Evolutionary conservation across 2,113 vertebrate species (phyloP).

Genomic region (Platysternon megacephalum): DNA sequence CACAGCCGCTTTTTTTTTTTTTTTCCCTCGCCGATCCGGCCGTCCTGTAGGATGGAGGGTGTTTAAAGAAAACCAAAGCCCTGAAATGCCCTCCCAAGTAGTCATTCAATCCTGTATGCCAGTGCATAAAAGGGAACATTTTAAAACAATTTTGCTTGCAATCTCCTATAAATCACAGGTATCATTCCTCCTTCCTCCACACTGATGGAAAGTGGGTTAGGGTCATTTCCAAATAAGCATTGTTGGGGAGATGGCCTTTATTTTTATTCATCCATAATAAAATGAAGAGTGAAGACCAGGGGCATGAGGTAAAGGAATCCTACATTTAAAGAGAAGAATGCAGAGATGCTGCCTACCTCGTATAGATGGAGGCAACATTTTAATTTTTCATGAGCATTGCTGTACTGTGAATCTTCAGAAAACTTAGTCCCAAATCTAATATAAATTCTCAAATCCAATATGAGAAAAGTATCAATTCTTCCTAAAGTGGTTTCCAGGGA

Average conservation of each 20-base stretch:
- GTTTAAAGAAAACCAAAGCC: not conserved
- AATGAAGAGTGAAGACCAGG: not conserved
- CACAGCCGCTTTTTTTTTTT: too few relatives aligned
- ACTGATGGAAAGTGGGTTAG: not conserved
- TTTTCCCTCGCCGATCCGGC: too few relatives aligned
- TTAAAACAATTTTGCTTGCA: not conserved
- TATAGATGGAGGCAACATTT: not conserved
- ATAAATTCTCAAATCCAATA: not conserved
- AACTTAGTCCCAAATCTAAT: not conserved
- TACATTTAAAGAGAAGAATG: not conserved
- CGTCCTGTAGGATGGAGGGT: not conserved
- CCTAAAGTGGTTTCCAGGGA: not conserved
- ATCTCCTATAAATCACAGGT: not conserved
- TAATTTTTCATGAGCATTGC: not conserved
- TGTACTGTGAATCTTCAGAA: not conserved
- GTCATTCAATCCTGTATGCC: conserved; percentile 62
- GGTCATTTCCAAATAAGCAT: not conserved
- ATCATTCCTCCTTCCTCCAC: not conserved
- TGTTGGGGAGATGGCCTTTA: not conserved
- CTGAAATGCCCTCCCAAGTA: conserved; percentile 7
- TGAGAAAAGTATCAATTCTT: not conserved
- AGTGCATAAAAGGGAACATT: conserved; percentile 59
- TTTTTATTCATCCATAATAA: not conserved
- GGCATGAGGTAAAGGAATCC: not conserved
- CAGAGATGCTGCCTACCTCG: not conserved